Conservation (phyloP, 1,140 invertebrate species). For the Neuroterus valhalla region DNA sequence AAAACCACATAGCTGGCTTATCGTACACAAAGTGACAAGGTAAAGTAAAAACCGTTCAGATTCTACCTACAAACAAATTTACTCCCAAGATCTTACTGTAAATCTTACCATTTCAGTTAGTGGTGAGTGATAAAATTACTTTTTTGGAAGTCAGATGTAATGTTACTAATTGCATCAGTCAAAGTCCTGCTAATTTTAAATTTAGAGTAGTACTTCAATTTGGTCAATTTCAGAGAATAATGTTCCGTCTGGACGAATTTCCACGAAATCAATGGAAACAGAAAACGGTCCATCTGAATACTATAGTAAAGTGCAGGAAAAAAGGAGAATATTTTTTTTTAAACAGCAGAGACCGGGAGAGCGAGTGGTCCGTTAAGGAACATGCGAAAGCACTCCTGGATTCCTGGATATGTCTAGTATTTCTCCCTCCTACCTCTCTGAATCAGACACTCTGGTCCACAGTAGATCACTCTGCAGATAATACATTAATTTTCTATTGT, state of each 20-base stretch:
- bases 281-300: constrained; percentile 15
- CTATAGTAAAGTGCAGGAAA: constrained; percentile 39
- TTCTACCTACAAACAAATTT: no score
- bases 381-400: constrained; percentile 75
- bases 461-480: constrained; percentile 67
- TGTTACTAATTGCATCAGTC: no score
- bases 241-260: neutral
- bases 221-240: neutral
- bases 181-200: no score
- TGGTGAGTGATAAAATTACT: no score
- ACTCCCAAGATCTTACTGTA: no score
- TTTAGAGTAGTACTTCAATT: no score
- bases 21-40: no score
- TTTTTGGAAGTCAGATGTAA: no score
- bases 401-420: constrained; percentile 59
- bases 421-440: constrained; percentile 51
- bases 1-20: no score
- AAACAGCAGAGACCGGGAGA: constrained; percentile 51
- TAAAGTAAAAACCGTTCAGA: no score
- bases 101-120: no score
- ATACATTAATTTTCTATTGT: constrained; percentile 73
- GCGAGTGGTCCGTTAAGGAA: constrained; percentile 71
- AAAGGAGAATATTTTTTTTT: constrained; percentile 60
- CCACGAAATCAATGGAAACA: neutral
- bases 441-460: constrained; percentile 54